phyloP scores from a whole-genome alignment of 2,797 vertebrate genomes.

The Protosalanx chinensis region DNA sequence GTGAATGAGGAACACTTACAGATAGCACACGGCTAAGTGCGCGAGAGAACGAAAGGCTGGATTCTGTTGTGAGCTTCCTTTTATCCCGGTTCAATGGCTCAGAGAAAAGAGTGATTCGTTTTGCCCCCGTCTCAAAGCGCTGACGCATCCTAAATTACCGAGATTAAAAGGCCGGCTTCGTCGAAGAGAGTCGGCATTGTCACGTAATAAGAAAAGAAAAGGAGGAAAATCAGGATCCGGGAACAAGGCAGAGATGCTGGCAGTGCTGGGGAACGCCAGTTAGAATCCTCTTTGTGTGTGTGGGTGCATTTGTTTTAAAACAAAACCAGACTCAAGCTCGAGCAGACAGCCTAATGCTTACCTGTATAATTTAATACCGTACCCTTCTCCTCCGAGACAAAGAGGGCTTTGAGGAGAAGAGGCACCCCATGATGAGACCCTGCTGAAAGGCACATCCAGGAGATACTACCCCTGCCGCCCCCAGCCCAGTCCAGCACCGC shows the following conservation, averaged over 20 bases:
- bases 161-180: constrained; percentile 67
- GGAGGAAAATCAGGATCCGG: constrained; percentile 43
- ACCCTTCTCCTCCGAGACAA: constrained; percentile 71
- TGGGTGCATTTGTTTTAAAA: constrained; percentile 66
- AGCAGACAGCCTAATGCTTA: constrained; percentile 37
- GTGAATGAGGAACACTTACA: constrained; percentile 59
- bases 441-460: constrained; percentile 72
- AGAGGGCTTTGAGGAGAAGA: constrained; percentile 71
- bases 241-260: constrained; percentile 43
- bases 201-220: constrained; percentile 11
- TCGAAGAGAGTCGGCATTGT: constrained; percentile 59
- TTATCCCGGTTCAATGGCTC: constrained; percentile 71
- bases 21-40: constrained; percentile 58
- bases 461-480: constrained; percentile 51
- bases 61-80: constrained; percentile 62
- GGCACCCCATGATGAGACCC: constrained; percentile 68
- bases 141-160: constrained; percentile 67
- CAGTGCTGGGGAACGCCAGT: constrained; percentile 56
- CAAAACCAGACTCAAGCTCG: constrained; percentile 45
- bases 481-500: constrained; percentile 13
- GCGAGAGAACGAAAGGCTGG: constrained; percentile 49
- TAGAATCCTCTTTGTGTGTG: constrained; percentile 49
- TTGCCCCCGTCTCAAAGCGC: constrained; percentile 64
- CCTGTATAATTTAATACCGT: constrained; percentile 63
- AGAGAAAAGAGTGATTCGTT: constrained; percentile 71